A percentile compares a stretch with the other conserved stretches of the same genome.
These are phyloP conservation scores for Drosophila truncata DNA, from an alignment of 1,140 invertebrate species.

Conservation along the genomic window DNA sequence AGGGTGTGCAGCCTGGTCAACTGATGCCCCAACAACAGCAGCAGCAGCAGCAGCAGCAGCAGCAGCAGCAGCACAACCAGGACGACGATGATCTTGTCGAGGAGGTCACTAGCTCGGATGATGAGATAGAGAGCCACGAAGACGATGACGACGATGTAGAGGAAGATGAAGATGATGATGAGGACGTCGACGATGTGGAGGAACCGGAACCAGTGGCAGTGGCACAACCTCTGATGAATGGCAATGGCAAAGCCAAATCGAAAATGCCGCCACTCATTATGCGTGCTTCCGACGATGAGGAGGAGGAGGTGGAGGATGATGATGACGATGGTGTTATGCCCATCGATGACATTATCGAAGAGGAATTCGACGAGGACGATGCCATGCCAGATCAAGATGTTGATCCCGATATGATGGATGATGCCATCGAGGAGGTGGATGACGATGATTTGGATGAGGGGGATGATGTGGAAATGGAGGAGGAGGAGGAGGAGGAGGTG, in stretches of 20 bases:
- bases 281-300: slow-evolving; percentile 44
- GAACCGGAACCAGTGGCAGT: slow-evolving; percentile 35
- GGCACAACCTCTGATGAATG: slow-evolving; percentile 39
- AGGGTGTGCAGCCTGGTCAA: slow-evolving; percentile 32
- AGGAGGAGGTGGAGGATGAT: slow-evolving; percentile 8
- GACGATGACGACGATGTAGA: slow-evolving; percentile 56
- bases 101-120: slow-evolving; percentile 60
- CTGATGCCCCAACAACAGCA: slow-evolving; percentile 18
- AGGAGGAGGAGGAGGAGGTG: slow-evolving; percentile 25
- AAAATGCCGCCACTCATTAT: slow-evolving; percentile 40
- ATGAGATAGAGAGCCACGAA: slow-evolving; percentile 38
- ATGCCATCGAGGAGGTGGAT: slow-evolving; percentile 40
- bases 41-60: slow-evolving; percentile 9
- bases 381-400: slow-evolving; percentile 19
- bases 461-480: slow-evolving; percentile 16
- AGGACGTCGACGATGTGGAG: slow-evolving; percentile 44
- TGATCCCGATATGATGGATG: slow-evolving; percentile 30
- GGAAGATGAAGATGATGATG: slow-evolving; percentile 49
- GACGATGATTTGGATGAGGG: slow-evolving; percentile 37
- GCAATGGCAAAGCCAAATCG: slow-evolving; percentile 34
- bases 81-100: slow-evolving; percentile 43
- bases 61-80: slow-evolving; percentile 7
- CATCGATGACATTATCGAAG: slow-evolving; percentile 69
- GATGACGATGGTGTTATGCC: slow-evolving; percentile 38
- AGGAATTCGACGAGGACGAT: slow-evolving; percentile 54